phyloP scores from a whole-genome alignment of 2,113 vertebrate genomes.

The Cinclus mexicanus region DNA sequence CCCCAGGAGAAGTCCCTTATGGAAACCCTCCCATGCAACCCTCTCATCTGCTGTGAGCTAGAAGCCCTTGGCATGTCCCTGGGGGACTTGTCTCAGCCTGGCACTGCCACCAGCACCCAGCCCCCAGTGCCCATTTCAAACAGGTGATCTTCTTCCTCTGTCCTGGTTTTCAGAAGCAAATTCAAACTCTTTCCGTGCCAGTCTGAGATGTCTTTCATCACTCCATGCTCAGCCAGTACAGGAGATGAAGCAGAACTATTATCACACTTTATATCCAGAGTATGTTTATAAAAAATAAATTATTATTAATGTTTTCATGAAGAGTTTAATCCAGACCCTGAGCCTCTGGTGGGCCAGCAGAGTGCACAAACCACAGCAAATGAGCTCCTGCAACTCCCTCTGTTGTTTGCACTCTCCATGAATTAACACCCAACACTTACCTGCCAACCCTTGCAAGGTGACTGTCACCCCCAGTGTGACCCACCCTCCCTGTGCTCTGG shows the following conservation, averaged over 20 bases:
- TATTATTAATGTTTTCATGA: slow-evolving; percentile 31
- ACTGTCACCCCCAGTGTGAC: not conserved
- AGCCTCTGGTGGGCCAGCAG: not conserved
- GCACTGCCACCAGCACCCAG: not conserved
- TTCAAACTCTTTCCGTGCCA: not conserved
- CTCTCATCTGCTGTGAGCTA: not conserved
- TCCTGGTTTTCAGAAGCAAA: not conserved
- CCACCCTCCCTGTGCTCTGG: not conserved
- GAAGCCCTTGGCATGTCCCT: not conserved
- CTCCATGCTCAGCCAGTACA: not conserved
- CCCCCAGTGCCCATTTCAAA: not conserved
- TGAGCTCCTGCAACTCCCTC: not conserved
- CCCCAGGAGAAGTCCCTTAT: not conserved
- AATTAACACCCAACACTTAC: not conserved
- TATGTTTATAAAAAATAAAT: slow-evolving; percentile 49
- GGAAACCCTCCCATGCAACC: not conserved
- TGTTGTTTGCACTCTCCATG: not conserved
- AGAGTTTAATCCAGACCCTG: not conserved
- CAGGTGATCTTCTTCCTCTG: not conserved
- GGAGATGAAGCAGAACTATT: not conserved
- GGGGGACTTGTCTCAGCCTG: not conserved
- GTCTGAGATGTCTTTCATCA: not conserved
- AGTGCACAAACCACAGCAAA: not conserved
- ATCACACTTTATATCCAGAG: slow-evolving; percentile 9
- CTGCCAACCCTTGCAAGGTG: not conserved